Evolutionary conservation across 1,140 invertebrate species (phyloP).

Genomic region (Zaprionus capensis): DNA sequence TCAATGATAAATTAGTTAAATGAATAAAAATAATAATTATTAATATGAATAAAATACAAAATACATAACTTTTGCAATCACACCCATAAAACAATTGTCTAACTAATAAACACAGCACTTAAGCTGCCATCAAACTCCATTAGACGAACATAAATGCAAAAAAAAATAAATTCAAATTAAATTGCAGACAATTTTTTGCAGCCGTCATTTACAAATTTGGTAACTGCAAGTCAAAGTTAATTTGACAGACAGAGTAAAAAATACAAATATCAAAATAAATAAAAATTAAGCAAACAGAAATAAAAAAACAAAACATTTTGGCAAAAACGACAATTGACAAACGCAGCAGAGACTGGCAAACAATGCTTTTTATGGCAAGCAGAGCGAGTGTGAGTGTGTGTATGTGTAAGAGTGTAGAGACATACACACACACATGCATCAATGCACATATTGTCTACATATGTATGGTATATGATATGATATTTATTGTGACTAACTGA

Average conservation of each 20-base stretch:
- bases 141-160: constrained; percentile 24
- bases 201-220: constrained; percentile 68
- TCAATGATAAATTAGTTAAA: too few relatives aligned
- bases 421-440: neutral
- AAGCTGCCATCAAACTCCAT: constrained; percentile 18
- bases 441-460: neutral
- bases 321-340: constrained; percentile 55
- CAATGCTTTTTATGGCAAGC: constrained; percentile 76
- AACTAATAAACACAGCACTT: constrained; percentile 15
- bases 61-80: neutral
- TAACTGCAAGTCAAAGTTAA: constrained; percentile 71
- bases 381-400: constrained; percentile 32
- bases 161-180: constrained; percentile 37
- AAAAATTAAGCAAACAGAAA: constrained; percentile 19
- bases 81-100: neutral
- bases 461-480: constrained; percentile 7
- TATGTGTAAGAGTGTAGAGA: neutral
- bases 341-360: constrained; percentile 55
- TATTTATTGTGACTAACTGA: constrained; percentile 31
- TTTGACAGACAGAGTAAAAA: constrained; percentile 53
- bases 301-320: constrained; percentile 23
- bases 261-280: constrained; percentile 19
- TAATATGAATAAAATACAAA: neutral
- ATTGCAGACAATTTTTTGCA: constrained; percentile 38
- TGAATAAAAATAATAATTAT: too few relatives aligned